Evolutionary conservation across 2,113 vertebrate genomes (phyloP).

Genomic region (Onychostoma macrolepis): DNA sequence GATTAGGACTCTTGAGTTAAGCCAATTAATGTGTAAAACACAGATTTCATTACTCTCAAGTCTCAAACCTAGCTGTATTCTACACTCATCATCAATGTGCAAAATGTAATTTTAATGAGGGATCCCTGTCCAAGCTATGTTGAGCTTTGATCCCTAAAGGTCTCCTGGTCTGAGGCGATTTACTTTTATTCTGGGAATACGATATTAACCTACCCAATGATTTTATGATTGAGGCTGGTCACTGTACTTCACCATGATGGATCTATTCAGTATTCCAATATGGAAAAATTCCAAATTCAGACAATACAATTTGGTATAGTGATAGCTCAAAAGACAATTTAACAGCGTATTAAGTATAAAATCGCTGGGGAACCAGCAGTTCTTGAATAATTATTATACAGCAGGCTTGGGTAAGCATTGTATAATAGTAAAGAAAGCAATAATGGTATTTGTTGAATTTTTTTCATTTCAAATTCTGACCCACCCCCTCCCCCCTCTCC

Average conservation of each 20-base stretch:
- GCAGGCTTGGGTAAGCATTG: no score
- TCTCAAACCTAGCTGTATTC: no score
- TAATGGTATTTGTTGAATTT: no score
- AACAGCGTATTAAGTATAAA: neutral
- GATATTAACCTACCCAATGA: no score
- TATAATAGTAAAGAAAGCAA: no score
- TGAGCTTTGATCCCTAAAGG: neutral
- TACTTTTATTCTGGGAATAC: neutral
- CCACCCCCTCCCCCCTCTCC: no score
- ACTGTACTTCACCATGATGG: neutral
- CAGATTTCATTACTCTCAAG: neutral
- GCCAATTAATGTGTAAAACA: neutral
- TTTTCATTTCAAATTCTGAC: no score
- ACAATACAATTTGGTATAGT: neutral
- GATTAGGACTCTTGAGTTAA: no score
- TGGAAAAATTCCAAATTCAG: neutral
- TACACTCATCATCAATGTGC: neutral
- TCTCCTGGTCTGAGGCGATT: neutral
- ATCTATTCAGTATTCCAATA: neutral
- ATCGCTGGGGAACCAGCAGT: no score
- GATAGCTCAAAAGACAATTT: neutral
- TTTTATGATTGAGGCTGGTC: neutral
- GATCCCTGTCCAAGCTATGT: neutral
- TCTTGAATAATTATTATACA: no score
- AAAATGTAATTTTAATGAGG: neutral